Percentiles rank a stretch among this genome's conserved stretches.
Evolutionary conservation across 2,113 vertebrate species (phyloP).

Genomic region (Corythoichthys intestinalis): DNA sequence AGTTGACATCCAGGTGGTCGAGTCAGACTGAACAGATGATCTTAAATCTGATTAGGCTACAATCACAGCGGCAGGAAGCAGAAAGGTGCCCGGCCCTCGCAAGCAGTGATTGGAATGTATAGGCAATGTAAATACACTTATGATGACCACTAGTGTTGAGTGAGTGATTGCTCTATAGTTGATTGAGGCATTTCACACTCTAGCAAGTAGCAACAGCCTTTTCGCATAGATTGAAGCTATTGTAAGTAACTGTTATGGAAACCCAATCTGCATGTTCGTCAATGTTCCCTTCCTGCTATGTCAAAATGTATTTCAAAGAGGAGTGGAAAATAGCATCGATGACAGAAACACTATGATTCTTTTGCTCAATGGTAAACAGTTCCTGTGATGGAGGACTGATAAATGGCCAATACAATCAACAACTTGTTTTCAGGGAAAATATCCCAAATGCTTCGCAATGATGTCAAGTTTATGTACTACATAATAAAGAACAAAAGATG

Average conservation of each 20-base stretch:
- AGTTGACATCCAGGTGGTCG: conserved; percentile 53
- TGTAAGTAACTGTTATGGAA: background rate
- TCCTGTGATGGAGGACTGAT: background rate
- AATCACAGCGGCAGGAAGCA: conserved; percentile 62
- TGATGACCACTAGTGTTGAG: background rate
- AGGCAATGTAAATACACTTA: conserved; percentile 10
- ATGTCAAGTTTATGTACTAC: background rate
- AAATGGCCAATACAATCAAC: background rate
- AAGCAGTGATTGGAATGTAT: conserved; percentile 30
- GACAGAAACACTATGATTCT: background rate
- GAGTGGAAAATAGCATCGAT: background rate
- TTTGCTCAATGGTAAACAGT: background rate
- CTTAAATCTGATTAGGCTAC: conserved; percentile 39
- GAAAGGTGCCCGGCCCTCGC: conserved; percentile 47
- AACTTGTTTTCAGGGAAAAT: background rate
- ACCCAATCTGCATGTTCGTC: background rate
- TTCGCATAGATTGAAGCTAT: background rate
- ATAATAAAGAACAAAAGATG: background rate
- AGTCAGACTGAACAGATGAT: conserved; percentile 43
- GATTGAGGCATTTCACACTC: background rate
- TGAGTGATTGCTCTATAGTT: background rate
- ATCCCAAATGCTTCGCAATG: background rate
- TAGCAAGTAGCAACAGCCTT: background rate
- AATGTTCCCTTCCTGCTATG: background rate
- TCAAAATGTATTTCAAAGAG: background rate